These are phyloP conservation scores for Macroramphosus scolopax DNA, from an alignment of 2,797 vertebrate species.

Conservation along the genomic window DNA sequence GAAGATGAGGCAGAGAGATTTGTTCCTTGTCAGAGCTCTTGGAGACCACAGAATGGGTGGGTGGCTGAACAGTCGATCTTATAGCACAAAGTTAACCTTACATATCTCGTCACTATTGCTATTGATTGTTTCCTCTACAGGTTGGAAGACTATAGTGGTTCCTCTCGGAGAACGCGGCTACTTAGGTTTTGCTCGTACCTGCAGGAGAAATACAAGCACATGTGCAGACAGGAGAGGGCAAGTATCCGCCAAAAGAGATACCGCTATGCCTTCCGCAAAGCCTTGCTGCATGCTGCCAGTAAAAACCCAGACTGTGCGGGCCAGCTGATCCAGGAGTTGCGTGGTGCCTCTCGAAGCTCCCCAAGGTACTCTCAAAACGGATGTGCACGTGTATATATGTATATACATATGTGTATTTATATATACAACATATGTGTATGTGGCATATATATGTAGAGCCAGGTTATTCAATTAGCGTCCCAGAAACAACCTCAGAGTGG, in stretches of 20 bases:
- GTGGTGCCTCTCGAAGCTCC: slow-evolving; percentile 73
- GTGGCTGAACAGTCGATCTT: slow-evolving; percentile 21
- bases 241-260: slow-evolving; percentile 92
- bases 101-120: background rate
- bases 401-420: too few species aligned
- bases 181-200: slow-evolving; percentile 96
- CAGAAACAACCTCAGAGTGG: too few species aligned
- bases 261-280: slow-evolving; percentile 91
- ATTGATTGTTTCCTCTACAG: slow-evolving; percentile 60
- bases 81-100: background rate
- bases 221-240: slow-evolving; percentile 95
- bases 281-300: slow-evolving; percentile 92
- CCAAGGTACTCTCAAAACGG: slow-evolving; percentile 74
- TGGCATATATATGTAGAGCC: too few species aligned
- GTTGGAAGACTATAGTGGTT: slow-evolving; percentile 79
- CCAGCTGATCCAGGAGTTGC: slow-evolving; percentile 87
- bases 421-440: too few species aligned
- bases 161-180: slow-evolving; percentile 88
- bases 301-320: slow-evolving; percentile 89
- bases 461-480: too few species aligned
- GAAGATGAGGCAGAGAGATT: slow-evolving; percentile 80
- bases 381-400: too few species aligned
- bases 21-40: slow-evolving; percentile 84
- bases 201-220: slow-evolving; percentile 97
- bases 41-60: slow-evolving; percentile 85